Conservation (phyloP, 2,797 vertebrate species). For the Muraenolepis orangiensis region DNA sequence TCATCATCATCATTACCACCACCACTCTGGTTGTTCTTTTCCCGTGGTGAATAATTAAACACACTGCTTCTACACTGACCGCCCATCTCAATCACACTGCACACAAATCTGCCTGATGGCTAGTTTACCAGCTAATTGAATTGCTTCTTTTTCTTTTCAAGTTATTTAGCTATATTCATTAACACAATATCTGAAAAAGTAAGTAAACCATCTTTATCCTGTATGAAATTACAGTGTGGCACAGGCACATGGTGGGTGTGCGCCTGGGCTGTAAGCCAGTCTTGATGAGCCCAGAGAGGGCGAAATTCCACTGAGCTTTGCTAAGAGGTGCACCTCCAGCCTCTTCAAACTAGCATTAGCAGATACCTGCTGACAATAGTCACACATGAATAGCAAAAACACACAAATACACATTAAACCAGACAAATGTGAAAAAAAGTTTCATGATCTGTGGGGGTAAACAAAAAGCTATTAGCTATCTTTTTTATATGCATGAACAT, state of each 20-base stretch:
- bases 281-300: not conserved
- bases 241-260: not conserved
- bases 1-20: too few species aligned
- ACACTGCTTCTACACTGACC: not conserved
- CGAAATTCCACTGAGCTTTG: constrained; percentile 19
- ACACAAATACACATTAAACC: not conserved
- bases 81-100: not conserved
- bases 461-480: not conserved
- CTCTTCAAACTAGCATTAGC: constrained; percentile 2
- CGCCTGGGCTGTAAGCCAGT: not conserved
- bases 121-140: not conserved
- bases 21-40: not conserved
- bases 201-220: constrained; percentile 32
- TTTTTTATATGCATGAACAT: not conserved
- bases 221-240: not conserved
- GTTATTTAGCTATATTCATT: constrained; percentile 61
- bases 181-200: constrained; percentile 59
- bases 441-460: not conserved
- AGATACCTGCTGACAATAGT: constrained; percentile 7
- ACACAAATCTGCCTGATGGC: not conserved
- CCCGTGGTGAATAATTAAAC: not conserved
- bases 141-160: too few species aligned
- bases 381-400: constrained; percentile 11
- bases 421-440: not conserved
- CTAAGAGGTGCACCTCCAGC: constrained; percentile 7